These are phyloP conservation scores for Empis stercorea DNA, from an alignment of 2,888 invertebrate genomes.

Conservation along the genomic window DNA sequence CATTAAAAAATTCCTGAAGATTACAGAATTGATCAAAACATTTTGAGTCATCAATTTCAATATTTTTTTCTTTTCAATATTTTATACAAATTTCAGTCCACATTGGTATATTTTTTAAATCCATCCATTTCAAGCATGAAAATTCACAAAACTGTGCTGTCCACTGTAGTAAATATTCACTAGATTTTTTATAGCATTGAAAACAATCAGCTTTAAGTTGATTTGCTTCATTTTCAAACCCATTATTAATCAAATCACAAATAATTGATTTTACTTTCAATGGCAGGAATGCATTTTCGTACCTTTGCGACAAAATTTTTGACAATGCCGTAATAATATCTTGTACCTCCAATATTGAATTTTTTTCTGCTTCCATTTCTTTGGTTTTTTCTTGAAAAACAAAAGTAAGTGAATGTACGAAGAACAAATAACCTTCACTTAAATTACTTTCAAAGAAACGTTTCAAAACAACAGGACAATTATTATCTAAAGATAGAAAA, in stretches of 20 bases:
- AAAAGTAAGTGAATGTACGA: slow-evolving; percentile 5
- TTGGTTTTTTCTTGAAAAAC: slow-evolving; percentile 4
- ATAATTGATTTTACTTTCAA: not conserved
- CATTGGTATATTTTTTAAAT: not conserved
- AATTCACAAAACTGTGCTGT: not conserved
- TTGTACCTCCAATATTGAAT: slow-evolving; percentile 6
- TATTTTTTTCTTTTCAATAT: not conserved
- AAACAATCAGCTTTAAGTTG: not conserved
- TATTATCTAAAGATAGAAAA: slow-evolving; percentile 1
- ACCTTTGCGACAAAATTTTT: not conserved
- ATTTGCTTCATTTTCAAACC: not conserved
- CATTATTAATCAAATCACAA: not conserved
- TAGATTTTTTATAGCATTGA: not conserved
- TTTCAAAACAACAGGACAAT: slow-evolving; percentile 1
- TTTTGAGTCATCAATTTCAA: not conserved
- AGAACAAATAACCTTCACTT: slow-evolving; percentile 5
- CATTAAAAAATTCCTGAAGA: not conserved
- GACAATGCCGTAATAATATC: not conserved
- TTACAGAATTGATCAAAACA: not conserved
- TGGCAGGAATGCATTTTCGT: not conserved
- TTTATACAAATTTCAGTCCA: not conserved
- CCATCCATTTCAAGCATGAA: not conserved
- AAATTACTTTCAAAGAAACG: slow-evolving; percentile 7
- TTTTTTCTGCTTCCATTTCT: slow-evolving; percentile 6
- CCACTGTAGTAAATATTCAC: not conserved